Base-by-base conservation (phyloP, 1,140 invertebrate genomes). In the Lethrus apterus region DNA sequence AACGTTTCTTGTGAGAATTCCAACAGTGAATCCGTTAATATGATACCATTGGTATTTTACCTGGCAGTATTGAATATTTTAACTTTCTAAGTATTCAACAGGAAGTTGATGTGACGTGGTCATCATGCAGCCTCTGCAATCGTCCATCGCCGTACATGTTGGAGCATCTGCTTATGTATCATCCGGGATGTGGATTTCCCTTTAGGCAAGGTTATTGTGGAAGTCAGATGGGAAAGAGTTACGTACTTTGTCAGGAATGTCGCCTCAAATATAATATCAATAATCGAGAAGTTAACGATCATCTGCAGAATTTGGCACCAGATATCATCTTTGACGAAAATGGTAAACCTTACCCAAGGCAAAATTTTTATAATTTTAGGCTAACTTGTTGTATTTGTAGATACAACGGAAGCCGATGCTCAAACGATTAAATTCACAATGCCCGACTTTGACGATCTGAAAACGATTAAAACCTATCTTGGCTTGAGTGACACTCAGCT, bases 241-340 rank as follows among this genome's bases (percentile, higher is more conserved):
- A 23, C 11, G 58, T 71, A 3, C 61, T 77, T 49, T 77, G 76
- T 57, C 59, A 63, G 15, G 57, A 65, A 15, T 78, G 76, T 55
- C 61, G 71, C 26, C 65, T 68, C n/a, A 67, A 67, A 33, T 70
- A 75, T 50, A 54, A 58, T 42, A 52, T 34, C 32, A 56, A 51
- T 19, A 40, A 50, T 31, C 29, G 52, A 19, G 46, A 44, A 11
- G 52, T n/a, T n/a, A n/a, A n/a, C n/a, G n/a, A 54, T 36, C 29
- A 45, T 8, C 36, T 62, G n/a, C 40, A 52, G 2, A 15, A 42
- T 5, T 46, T 53, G 24, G 62, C 61, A 9, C 64, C 64, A 5
- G 62, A 66, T 56, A 58, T 66, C 23, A 53, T 66, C 21, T 55
- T 58, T 26, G 59, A 63, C 32, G 58, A 63, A 20, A 52, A 59